These are phyloP conservation scores for Palythoa grandiflora DNA, from an alignment of 92 coral and sea anemone species.

Conservation along the genomic window DNA sequence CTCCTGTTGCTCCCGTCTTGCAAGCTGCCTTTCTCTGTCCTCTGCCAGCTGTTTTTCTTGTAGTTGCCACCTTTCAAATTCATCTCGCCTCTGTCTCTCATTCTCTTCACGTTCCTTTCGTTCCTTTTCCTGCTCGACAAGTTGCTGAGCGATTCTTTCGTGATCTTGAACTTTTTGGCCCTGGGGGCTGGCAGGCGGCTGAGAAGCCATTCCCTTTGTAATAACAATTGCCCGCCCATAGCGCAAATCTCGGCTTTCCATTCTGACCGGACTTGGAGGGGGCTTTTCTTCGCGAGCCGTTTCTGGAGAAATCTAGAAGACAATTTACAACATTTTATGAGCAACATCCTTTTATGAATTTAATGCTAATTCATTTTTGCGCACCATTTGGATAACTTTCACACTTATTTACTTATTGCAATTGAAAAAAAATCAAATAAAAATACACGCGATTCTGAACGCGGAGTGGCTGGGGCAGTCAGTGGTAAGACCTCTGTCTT, in stretches of 20 bases:
- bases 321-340: background rate
- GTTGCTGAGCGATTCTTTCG: slow-evolving; percentile 57
- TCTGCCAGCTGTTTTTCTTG: slow-evolving; percentile 54
- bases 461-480: no score
- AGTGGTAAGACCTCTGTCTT: no score
- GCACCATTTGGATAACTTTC: no score
- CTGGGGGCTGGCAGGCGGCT: slow-evolving; percentile 42
- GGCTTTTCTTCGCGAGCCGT: slow-evolving; percentile 53
- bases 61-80: slow-evolving; percentile 81
- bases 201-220: slow-evolving; percentile 46
- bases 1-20: slow-evolving; percentile 57
- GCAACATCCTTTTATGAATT: background rate
- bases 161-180: slow-evolving; percentile 55
- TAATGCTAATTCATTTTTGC: no score
- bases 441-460: no score
- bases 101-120: slow-evolving; percentile 63
- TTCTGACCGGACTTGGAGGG: slow-evolving; percentile 80
- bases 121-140: slow-evolving; percentile 58
- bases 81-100: slow-evolving; percentile 47
- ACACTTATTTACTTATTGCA: no score
- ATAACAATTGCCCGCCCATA: slow-evolving; percentile 82
- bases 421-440: no score
- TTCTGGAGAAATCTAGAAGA: slow-evolving; percentile 61
- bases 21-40: slow-evolving; percentile 57
- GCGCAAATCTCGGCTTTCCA: slow-evolving; percentile 79